Evolutionary conservation across 2,113 vertebrate species (phyloP).

Genomic region (Acanthochromis polyacanthus): DNA sequence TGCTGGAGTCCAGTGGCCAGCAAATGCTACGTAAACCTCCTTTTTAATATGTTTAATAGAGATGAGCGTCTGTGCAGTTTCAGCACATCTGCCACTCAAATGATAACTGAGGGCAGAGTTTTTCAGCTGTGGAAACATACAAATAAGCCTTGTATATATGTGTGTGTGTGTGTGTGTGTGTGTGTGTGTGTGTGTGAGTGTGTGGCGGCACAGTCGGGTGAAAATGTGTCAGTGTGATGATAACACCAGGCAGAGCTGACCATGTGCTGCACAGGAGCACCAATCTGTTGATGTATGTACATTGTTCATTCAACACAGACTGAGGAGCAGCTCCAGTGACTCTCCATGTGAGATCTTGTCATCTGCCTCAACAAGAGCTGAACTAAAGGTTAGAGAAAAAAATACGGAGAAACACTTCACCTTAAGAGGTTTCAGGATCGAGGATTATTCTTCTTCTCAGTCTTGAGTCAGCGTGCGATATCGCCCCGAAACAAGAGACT

Average conservation of each 20-base stretch:
- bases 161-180: no score
- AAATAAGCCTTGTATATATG: background rate
- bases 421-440: constrained; percentile 8
- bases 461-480: constrained; percentile 1
- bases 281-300: background rate
- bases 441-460: constrained; percentile 22
- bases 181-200: no score
- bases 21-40: constrained; percentile 17
- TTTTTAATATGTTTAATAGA: constrained; percentile 57
- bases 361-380: constrained; percentile 31
- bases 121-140: background rate
- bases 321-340: constrained; percentile 21
- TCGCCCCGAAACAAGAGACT: constrained; percentile 18
- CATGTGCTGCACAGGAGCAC: constrained; percentile 23
- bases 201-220: background rate
- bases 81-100: constrained; percentile 25
- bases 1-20: constrained; percentile 25
- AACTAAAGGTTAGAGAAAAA: constrained; percentile 28
- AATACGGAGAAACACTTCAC: constrained; percentile 24
- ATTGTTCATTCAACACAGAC: constrained; percentile 20
- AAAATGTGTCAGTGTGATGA: constrained; percentile 25
- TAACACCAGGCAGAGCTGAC: constrained; percentile 34
- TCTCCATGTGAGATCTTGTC: constrained; percentile 41
- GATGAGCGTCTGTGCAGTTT: constrained; percentile 44
- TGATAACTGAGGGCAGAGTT: background rate